Evolutionary conservation across 2,113 vertebrate genomes (phyloP).

Genomic region (Daphoenositta chrysoptera): DNA sequence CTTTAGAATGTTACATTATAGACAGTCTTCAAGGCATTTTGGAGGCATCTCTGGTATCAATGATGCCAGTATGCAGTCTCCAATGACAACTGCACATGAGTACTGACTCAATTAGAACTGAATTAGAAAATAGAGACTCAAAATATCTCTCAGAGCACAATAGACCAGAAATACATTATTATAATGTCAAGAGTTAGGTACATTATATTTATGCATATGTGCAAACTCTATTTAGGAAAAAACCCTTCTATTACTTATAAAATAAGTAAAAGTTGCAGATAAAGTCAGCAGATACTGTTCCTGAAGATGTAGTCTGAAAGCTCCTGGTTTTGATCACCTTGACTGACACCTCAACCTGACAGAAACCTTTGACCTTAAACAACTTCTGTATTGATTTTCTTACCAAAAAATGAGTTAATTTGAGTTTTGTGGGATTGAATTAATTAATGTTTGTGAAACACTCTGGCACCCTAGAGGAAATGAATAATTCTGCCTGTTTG

Average conservation of each 20-base stretch:
- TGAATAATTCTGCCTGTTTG: neutral
- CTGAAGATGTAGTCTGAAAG: neutral
- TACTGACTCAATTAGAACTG: neutral
- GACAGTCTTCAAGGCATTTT: neutral
- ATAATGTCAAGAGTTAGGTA: neutral
- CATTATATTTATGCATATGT: neutral
- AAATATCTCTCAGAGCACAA: neutral
- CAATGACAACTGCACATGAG: neutral
- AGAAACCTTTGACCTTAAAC: neutral
- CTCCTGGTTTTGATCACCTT: neutral
- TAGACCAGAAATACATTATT: neutral
- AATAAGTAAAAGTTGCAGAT: neutral
- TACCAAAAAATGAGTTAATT: neutral
- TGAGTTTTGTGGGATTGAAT: neutral
- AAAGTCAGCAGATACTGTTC: neutral
- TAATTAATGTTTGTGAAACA: neutral
- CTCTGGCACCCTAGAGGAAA: neutral
- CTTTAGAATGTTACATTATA: neutral
- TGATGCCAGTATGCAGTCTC: neutral
- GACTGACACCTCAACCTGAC: neutral
- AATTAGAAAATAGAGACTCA: neutral
- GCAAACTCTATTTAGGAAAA: neutral
- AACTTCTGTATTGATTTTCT: neutral
- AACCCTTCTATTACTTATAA: neutral
- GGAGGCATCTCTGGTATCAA: neutral